These are phyloP conservation scores for Neoaliturus tenellus DNA, from an alignment of 2,888 invertebrate genomes.

Conservation along the genomic window DNA sequence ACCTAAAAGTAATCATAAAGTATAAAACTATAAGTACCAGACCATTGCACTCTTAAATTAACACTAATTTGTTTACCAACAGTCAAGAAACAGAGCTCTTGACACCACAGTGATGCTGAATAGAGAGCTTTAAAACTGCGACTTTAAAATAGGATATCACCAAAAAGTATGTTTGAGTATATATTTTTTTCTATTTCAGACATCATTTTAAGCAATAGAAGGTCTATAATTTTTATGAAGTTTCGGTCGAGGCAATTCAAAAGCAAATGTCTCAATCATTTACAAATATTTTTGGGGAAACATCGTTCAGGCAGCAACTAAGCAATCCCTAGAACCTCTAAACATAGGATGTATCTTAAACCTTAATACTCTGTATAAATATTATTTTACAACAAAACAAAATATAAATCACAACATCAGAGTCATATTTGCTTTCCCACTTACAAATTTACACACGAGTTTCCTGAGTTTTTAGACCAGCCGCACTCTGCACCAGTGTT, in stretches of 20 bases:
- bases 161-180: background rate
- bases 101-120: background rate
- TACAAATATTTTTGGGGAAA: background rate
- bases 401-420: conserved; percentile 18
- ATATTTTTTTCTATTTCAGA: background rate
- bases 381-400: conserved; percentile 12
- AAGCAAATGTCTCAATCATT: background rate
- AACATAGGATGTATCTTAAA: background rate
- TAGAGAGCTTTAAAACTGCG: conserved; percentile 21
- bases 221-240: background rate
- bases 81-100: background rate
- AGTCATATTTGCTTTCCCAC: conserved; percentile 14
- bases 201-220: background rate
- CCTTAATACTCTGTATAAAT: conserved; percentile 19
- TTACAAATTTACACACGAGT: conserved; percentile 31
- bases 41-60: conserved; percentile 45
- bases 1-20: background rate
- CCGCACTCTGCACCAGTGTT: conserved; percentile 45
- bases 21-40: conserved; percentile 26
- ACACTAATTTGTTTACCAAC: conserved; percentile 7
- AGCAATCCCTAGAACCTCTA: conserved; percentile 15
- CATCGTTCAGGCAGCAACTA: background rate
- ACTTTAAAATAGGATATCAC: background rate
- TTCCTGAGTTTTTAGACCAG: conserved; percentile 34
- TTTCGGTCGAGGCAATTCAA: background rate